A percentile compares a stretch with the other conserved stretches of the same genome.
Conservation (phyloP, 2,797 vertebrate species). For the Gambelia wislizenii region DNA sequence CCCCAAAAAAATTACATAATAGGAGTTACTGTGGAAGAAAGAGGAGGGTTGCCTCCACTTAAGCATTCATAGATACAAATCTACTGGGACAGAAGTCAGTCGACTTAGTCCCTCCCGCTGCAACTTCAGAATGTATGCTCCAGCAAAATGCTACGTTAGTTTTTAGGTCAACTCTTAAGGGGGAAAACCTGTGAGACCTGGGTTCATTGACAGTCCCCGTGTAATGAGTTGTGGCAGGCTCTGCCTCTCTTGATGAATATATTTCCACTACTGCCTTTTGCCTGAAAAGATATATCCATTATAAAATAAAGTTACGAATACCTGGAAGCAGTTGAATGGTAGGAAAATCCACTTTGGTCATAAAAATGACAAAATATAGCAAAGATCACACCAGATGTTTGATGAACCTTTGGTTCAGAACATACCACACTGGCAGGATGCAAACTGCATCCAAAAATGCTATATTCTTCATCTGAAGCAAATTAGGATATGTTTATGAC, state of each 20-base stretch:
- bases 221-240: constrained; percentile 76
- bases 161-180: constrained; percentile 86
- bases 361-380: constrained; percentile 60
- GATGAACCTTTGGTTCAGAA: constrained; percentile 64
- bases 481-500: neutral
- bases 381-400: constrained; percentile 66
- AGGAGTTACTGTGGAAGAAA: constrained; percentile 34
- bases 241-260: constrained; percentile 66
- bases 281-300: constrained; percentile 56
- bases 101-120: constrained; percentile 81
- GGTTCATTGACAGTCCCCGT: constrained; percentile 76
- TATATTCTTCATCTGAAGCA: neutral
- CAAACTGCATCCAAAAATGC: constrained; percentile 61
- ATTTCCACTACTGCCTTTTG: constrained; percentile 61
- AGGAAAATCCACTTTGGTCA: constrained; percentile 41
- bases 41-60: constrained; percentile 72
- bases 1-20: constrained; percentile 78
- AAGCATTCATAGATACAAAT: constrained; percentile 80
- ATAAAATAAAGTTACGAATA: constrained; percentile 52
- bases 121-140: constrained; percentile 79
- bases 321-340: neutral
- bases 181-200: constrained; percentile 76
- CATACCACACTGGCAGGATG: constrained; percentile 61
- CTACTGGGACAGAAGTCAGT: constrained; percentile 79
- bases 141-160: constrained; percentile 82